Evolutionary conservation across 2,113 vertebrate species (phyloP).

Genomic region (Mirza zaza): DNA sequence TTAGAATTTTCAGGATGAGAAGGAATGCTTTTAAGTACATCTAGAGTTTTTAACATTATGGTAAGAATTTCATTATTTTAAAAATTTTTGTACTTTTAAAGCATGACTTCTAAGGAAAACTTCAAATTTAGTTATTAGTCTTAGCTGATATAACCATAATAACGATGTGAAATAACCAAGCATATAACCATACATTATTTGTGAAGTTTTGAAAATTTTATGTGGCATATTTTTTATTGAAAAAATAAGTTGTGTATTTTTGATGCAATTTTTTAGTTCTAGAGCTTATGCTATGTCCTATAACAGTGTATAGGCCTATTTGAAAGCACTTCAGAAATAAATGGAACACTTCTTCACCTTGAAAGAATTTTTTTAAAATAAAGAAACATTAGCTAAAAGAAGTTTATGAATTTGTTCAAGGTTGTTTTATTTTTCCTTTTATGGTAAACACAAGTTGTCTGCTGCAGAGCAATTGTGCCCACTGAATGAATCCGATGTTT

Average conservation of each 20-base stretch:
- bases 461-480: neutral
- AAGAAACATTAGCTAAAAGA: neutral
- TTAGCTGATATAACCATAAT: neutral
- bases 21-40: neutral
- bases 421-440: neutral
- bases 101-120: neutral
- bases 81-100: slow-evolving; percentile 8
- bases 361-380: neutral
- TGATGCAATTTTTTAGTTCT: neutral
- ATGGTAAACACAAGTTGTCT: neutral
- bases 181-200: neutral
- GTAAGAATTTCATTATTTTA: neutral
- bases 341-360: neutral
- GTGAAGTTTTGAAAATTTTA: slow-evolving; percentile 22
- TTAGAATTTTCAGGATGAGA: neutral
- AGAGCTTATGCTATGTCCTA: neutral
- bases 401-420: neutral
- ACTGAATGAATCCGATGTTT: neutral
- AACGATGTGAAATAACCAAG: neutral
- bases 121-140: neutral
- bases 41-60: neutral
- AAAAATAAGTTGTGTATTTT: slow-evolving; percentile 1
- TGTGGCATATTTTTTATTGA: neutral
- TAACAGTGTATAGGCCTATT: neutral
- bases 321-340: slow-evolving; percentile 28